Evolutionary conservation across 2,888 invertebrate genomes (phyloP).

Genomic region (Cerastis leucographa): DNA sequence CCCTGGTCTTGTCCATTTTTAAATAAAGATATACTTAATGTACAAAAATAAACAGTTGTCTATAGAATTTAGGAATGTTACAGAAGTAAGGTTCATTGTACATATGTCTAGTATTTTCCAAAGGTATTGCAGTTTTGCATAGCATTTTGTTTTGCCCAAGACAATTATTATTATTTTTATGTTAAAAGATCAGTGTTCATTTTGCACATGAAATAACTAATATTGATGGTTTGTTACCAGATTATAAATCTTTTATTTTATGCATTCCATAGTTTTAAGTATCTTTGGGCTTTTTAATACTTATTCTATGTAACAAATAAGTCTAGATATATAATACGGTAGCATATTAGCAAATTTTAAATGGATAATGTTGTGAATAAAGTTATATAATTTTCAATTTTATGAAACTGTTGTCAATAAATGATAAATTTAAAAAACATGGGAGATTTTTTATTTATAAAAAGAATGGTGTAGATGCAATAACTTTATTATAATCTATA

Average conservation of each 20-base stretch:
- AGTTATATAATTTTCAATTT: slow-evolving; percentile 75
- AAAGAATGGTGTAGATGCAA: slow-evolving; percentile 49
- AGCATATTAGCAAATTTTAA: slow-evolving; percentile 63
- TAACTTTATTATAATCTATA: slow-evolving; percentile 65
- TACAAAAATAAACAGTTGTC: slow-evolving; percentile 59
- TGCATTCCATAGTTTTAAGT: slow-evolving; percentile 65
- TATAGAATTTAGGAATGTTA: slow-evolving; percentile 47
- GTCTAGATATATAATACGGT: slow-evolving; percentile 52
- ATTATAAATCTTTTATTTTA: slow-evolving; percentile 46
- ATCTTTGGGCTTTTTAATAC: slow-evolving; percentile 61
- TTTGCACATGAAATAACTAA: slow-evolving; percentile 24
- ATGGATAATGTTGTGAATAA: slow-evolving; percentile 57
- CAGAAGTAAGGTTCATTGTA: slow-evolving; percentile 37
- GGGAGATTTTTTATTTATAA: slow-evolving; percentile 40
- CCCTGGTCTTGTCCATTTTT: slow-evolving; percentile 33
- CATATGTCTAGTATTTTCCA: slow-evolving; percentile 27
- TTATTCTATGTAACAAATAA: slow-evolving; percentile 54
- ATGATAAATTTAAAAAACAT: slow-evolving; percentile 65
- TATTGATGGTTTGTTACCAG: slow-evolving; percentile 38
- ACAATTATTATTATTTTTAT: slow-evolving; percentile 16
- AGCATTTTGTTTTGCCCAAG: slow-evolving; percentile 46
- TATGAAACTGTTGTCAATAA: slow-evolving; percentile 84
- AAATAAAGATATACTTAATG: slow-evolving; percentile 43
- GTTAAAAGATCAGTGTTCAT: slow-evolving; percentile 24
- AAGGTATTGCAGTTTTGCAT: slow-evolving; percentile 21